Percentiles rank a stretch among this genome's conserved stretches.
Evolutionary conservation across 1,140 invertebrate genomes (phyloP).

Genomic region (Bombus terrestris): DNA sequence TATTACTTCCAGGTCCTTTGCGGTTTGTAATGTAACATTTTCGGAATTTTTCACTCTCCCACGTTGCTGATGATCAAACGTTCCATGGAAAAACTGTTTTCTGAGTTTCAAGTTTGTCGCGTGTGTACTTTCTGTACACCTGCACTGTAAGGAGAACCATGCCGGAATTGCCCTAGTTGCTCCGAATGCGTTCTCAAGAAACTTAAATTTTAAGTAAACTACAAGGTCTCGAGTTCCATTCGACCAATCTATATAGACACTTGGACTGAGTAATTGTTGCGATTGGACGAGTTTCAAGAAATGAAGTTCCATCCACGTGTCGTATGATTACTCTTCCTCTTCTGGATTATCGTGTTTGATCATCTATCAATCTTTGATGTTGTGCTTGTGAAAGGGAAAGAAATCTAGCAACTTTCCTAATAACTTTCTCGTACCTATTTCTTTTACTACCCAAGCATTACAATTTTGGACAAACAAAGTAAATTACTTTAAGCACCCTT

Average conservation of each 20-base stretch:
- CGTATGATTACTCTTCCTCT: not conserved
- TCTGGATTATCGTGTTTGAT: no score
- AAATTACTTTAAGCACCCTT: not conserved
- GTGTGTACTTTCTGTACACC: not conserved
- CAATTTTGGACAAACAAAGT: no score
- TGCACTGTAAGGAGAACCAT: not conserved
- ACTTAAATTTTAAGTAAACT: constrained; percentile 34
- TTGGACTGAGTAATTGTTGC: not conserved
- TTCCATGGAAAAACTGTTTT: not conserved
- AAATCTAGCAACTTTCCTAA: no score
- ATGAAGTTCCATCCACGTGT: not conserved
- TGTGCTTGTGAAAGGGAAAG: no score
- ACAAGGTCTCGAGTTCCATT: not conserved
- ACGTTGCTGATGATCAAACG: constrained; percentile 26
- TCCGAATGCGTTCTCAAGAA: not conserved
- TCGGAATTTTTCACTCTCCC: not conserved
- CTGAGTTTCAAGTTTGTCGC: not conserved
- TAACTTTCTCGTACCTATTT: no score
- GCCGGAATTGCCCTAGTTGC: not conserved
- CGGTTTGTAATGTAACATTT: constrained; percentile 19
- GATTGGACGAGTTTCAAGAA: not conserved
- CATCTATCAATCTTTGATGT: no score
- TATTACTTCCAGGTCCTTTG: constrained; percentile 26
- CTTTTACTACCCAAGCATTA: no score
- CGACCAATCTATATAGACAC: not conserved